Evolutionary conservation across 2,888 invertebrate species (phyloP).

Genomic region (Dynastes hyllus): DNA sequence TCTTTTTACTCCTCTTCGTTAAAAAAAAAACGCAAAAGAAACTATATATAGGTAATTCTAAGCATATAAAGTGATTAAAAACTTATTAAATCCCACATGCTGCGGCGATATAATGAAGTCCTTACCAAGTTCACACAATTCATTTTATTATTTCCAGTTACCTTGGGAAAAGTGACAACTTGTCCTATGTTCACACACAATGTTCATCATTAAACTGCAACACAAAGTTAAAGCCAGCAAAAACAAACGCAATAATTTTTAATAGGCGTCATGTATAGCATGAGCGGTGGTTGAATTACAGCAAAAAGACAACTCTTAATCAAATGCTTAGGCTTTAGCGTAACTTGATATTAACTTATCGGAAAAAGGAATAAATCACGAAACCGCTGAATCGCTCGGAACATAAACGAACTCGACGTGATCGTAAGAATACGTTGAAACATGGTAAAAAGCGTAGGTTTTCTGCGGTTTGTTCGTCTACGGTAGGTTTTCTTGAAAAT

Average conservation of each 20-base stretch:
- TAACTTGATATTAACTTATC: constrained; percentile 32
- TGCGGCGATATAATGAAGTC: background rate
- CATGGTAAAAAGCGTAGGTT: background rate
- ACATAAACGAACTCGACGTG: constrained; percentile 3
- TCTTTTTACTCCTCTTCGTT: background rate
- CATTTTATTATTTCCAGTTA: background rate
- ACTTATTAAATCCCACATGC: background rate
- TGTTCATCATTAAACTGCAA: background rate
- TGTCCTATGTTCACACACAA: background rate
- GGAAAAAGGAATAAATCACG: constrained; percentile 34
- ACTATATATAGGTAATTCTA: too few relatives aligned
- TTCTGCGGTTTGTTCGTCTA: constrained; percentile 2
- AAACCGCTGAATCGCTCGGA: background rate
- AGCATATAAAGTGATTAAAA: background rate
- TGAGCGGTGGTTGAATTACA: constrained; percentile 2
- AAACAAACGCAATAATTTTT: background rate
- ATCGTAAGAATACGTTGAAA: background rate
- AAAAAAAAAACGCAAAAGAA: too few relatives aligned
- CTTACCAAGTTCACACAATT: background rate
- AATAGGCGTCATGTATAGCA: constrained; percentile 11
- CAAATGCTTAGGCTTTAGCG: constrained; percentile 29
- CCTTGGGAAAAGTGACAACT: constrained; percentile 14
- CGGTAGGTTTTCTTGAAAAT: background rate
- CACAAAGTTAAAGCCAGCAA: background rate
- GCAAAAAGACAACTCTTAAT: constrained; percentile 16